phyloP scores from a whole-genome alignment of 1,140 invertebrate species.

The Schlechtendalia chinensis region DNA sequence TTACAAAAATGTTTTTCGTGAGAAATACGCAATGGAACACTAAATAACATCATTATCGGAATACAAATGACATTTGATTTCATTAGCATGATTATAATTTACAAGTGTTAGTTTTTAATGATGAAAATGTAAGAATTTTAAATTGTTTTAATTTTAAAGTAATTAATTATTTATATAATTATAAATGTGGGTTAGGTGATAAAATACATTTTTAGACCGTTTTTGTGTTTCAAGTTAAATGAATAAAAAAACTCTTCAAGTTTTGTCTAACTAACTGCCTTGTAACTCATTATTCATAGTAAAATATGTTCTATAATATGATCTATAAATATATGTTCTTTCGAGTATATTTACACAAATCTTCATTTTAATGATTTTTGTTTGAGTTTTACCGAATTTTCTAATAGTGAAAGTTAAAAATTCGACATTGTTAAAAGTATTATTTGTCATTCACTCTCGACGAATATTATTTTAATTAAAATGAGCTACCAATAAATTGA shows the following conservation, averaged over 20 bases:
- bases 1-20: too few relatives aligned
- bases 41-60: too few relatives aligned
- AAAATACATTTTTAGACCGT: neutral
- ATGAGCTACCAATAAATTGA: too few relatives aligned
- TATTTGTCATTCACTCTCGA: neutral
- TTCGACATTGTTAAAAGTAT: neutral
- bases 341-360: neutral
- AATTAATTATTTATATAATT: neutral
- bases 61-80: neutral
- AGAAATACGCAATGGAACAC: too few relatives aligned
- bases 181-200: neutral
- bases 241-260: neutral
- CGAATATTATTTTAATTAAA: neutral
- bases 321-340: constrained; percentile 21
- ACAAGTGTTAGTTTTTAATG: neutral
- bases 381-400: neutral
- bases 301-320: neutral
- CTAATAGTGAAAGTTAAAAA: neutral
- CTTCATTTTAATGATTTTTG: neutral
- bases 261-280: neutral
- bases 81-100: constrained; percentile 10
- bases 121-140: neutral
- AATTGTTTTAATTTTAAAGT: neutral
- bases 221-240: neutral
- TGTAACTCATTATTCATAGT: constrained; percentile 4